phyloP scores from a whole-genome alignment of 2,797 vertebrate genomes.

The Rhabdophis nuchalis region DNA sequence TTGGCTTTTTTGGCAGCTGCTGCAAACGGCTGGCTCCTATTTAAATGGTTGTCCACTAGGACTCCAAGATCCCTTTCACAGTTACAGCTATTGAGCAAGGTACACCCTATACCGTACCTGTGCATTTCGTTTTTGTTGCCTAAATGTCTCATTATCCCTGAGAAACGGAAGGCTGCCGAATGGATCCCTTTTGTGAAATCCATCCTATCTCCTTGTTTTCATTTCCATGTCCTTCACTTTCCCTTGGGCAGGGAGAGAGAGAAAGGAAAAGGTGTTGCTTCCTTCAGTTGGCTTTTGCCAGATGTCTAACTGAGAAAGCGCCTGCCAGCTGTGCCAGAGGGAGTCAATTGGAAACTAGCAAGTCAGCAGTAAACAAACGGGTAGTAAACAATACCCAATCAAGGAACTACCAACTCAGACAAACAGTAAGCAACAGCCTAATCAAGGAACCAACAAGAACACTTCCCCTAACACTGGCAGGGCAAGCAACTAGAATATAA shows the following conservation, averaged over 20 bases:
- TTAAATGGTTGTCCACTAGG: too few species aligned
- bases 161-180: neutral
- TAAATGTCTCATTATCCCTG: too few species aligned
- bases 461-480: neutral
- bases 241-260: neutral
- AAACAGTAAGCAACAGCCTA: neutral
- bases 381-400: neutral
- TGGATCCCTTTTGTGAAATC: neutral
- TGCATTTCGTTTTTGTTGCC: too few species aligned
- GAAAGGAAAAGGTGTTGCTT: neutral
- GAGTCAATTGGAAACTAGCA: neutral
- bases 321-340: neutral
- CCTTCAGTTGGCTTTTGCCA: neutral
- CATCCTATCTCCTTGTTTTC: neutral
- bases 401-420: neutral
- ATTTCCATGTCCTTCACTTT: neutral
- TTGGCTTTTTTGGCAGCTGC: too few species aligned
- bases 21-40: too few species aligned
- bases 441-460: neutral
- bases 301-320: neutral
- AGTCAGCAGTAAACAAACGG: neutral
- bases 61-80: too few species aligned
- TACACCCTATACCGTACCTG: too few species aligned
- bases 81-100: too few species aligned
- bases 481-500: neutral